These are phyloP conservation scores for Zoanthus sansibaricus DNA, from an alignment of 92 coral and sea anemone genomes.

Conservation along the genomic window DNA sequence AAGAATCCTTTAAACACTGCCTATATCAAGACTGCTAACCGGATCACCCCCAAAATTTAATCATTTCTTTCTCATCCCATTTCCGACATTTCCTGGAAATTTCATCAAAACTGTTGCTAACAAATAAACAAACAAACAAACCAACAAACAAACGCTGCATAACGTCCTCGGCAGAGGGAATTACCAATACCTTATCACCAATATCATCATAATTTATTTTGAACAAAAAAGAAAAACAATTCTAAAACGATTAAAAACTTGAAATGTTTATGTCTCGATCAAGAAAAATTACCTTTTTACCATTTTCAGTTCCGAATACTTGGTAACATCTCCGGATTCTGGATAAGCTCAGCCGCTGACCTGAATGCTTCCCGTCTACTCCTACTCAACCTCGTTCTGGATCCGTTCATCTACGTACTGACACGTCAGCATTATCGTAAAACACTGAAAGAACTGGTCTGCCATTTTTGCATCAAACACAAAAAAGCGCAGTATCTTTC, in stretches of 20 bases:
- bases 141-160: no score
- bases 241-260: not conserved
- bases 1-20: no score
- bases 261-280: not conserved
- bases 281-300: not conserved
- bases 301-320: slow-evolving; percentile 22
- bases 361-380: slow-evolving; percentile 37
- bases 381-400: slow-evolving; percentile 44
- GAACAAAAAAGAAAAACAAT: not conserved
- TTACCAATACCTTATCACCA: no score
- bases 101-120: no score
- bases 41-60: no score
- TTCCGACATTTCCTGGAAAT: no score
- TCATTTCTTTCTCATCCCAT: no score
- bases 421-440: slow-evolving; percentile 44
- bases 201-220: no score
- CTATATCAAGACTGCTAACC: no score
- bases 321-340: slow-evolving; percentile 38
- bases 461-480: slow-evolving; percentile 1
- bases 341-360: slow-evolving; percentile 42
- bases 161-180: no score
- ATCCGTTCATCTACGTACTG: slow-evolving; percentile 43
- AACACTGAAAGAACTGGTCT: slow-evolving; percentile 34
- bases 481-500: not conserved
- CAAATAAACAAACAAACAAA: no score